Evolutionary conservation across 2,888 invertebrate species (phyloP), one percentile per base, ranked within the genome.

Genomic region (Clunio marinus): DNA sequence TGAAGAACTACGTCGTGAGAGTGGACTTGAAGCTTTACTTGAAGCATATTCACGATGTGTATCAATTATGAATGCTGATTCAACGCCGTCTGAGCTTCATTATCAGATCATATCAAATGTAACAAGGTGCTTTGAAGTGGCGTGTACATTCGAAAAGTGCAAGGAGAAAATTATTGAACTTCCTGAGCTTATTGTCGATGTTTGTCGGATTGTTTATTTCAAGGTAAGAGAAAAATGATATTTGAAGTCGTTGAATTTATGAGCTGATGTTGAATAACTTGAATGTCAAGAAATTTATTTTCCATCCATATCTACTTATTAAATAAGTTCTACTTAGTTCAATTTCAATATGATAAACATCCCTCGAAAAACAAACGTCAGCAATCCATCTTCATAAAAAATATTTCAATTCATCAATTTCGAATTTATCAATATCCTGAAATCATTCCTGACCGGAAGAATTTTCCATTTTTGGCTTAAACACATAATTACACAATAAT

Each of bases 11-110:
- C 82, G 98, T 67, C 81, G 99, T 66, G 98, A 99, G 79, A 89
- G 90, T 69, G 98, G 98, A 0, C 83, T 98, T 70, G 91, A 79
- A 84, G 84, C 89, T 3, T 80, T 98, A 22, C 84, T 95, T 74
- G 91, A 92, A 73, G 96, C 98, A 0, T 92, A 96, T 77, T 88
- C 93, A 0, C 86, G 99, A 71, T 99, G 99, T 80, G 95, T 95
- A 62, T 89, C 92, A 25, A 93, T 98, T 22, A 81, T 99, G 70
- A 89, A 87, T 70, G 85, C 84, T 69, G 89, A 91, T 25, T 89
- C 91, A 20, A 86, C 86, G 75, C 83, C 88, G 0, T 83, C 81
- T 17, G 94, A 96, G 74, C 82, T 93, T 69, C 86, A 91, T 68
- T 95, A 95, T 45, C 88, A 89, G 81, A 96, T 97, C 72, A 97